These are phyloP conservation scores for Charanyca ferruginea DNA, from an alignment of 2,888 invertebrate species.

Conservation along the genomic window DNA sequence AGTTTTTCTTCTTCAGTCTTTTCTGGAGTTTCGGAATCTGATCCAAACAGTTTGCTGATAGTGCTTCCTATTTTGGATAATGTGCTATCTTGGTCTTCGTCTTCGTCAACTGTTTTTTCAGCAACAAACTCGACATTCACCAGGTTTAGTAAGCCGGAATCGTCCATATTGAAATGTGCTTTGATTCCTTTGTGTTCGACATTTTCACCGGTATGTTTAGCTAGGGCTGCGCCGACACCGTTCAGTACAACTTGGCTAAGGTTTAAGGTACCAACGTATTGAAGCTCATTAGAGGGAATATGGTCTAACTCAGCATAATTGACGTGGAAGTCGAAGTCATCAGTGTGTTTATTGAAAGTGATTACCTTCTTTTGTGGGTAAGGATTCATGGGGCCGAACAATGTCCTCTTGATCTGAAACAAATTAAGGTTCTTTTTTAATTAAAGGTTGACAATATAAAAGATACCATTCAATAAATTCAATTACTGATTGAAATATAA, in stretches of 20 bases:
- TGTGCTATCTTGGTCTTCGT: slow-evolving; percentile 94
- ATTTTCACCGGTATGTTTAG: slow-evolving; percentile 94
- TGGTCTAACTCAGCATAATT: slow-evolving; percentile 97
- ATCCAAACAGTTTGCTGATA: slow-evolving; percentile 97
- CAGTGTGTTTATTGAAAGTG: slow-evolving; percentile 98
- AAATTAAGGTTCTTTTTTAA: slow-evolving; percentile 43
- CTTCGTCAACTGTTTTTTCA: slow-evolving; percentile 94
- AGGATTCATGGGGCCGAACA: slow-evolving; percentile 97
- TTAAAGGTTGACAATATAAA: not conserved
- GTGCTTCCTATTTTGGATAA: slow-evolving; percentile 98
- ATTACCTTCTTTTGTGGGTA: slow-evolving; percentile 99
- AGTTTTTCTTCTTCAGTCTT: slow-evolving; percentile 81
- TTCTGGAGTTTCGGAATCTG: slow-evolving; percentile 85
- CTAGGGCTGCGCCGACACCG: slow-evolving; percentile 95
- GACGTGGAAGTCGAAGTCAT: slow-evolving; percentile 97
- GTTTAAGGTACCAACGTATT: slow-evolving; percentile 93
- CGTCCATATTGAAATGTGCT: slow-evolving; percentile 98
- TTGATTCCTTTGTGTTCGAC: slow-evolving; percentile 96
- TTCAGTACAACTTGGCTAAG: slow-evolving; percentile 93
- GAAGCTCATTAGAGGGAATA: slow-evolving; percentile 92
- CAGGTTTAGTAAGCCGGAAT: slow-evolving; percentile 97
- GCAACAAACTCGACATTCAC: slow-evolving; percentile 96
- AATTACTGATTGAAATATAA: not conserved
- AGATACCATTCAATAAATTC: not conserved
- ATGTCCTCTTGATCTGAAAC: slow-evolving; percentile 94